Evolutionary conservation across 2,113 vertebrate genomes (phyloP).

Genomic region (Meles meles): DNA sequence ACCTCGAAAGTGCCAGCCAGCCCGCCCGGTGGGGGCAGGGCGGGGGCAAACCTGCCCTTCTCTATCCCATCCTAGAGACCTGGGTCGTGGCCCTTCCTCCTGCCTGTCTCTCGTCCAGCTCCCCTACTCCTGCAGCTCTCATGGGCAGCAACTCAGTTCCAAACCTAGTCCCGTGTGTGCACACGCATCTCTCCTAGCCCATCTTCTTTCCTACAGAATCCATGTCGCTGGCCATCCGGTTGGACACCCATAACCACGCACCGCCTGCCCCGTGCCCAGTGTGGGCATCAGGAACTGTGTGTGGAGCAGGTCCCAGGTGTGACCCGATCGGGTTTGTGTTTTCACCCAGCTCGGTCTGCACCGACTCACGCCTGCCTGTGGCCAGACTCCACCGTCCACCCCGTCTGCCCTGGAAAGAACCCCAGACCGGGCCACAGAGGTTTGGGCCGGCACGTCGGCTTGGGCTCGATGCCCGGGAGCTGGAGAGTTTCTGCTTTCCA

Average conservation of each 20-base stretch:
- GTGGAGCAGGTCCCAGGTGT: not conserved
- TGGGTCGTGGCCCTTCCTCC: not conserved
- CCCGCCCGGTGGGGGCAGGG: not conserved
- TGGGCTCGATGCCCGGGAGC: not conserved
- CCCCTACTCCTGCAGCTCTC: not conserved
- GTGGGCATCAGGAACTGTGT: not conserved
- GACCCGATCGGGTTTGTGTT: not conserved
- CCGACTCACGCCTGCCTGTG: not conserved
- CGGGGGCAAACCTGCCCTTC: not conserved
- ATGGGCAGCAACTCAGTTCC: not conserved
- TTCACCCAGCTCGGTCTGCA: not conserved
- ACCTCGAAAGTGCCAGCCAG: rapidly evolving
- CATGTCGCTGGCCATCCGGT: not conserved
- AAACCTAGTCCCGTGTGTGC: not conserved
- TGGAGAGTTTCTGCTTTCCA: not conserved
- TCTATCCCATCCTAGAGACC: not conserved
- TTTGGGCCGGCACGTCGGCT: not conserved
- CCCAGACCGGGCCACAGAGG: not conserved
- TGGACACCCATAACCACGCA: not conserved
- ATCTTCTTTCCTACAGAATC: not conserved
- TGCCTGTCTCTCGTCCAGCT: not conserved
- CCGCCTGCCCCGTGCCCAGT: not conserved
- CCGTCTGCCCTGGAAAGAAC: not conserved
- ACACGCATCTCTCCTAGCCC: not conserved
- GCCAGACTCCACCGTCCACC: not conserved